Evolutionary conservation across 2,888 invertebrate genomes (phyloP).

Genomic region (Caenorhabditis parvicauda): DNA sequence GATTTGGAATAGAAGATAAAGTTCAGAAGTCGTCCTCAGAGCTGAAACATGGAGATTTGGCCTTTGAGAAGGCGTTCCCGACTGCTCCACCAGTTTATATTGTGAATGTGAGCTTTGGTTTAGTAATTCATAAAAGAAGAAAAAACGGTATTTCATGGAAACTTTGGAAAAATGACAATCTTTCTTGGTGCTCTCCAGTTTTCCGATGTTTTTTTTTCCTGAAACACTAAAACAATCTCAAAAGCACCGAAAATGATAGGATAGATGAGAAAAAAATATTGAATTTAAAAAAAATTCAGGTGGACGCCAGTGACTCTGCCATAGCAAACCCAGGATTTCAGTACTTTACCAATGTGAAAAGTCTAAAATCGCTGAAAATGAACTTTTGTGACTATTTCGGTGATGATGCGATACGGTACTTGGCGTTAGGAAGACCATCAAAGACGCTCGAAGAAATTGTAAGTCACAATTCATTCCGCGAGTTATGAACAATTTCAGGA

Average conservation of each 20-base stretch:
- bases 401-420: slow-evolving; percentile 45
- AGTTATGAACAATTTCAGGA: slow-evolving; percentile 33
- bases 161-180: neutral
- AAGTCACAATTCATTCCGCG: slow-evolving; percentile 1
- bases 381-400: slow-evolving; percentile 61
- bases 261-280: too few species aligned
- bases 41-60: slow-evolving; percentile 14
- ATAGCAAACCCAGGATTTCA: slow-evolving; percentile 56
- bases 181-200: too few species aligned
- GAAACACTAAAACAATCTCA: too few species aligned
- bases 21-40: neutral
- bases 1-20: too few species aligned
- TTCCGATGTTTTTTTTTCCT: too few species aligned
- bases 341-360: slow-evolving; percentile 48
- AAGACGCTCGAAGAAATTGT: slow-evolving; percentile 48
- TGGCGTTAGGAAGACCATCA: slow-evolving; percentile 47
- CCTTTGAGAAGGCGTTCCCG: slow-evolving; percentile 35
- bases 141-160: neutral
- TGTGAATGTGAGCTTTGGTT: slow-evolving; percentile 21
- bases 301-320: slow-evolving; percentile 59
- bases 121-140: slow-evolving; percentile 1
- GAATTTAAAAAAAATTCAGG: too few species aligned
- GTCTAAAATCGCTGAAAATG: slow-evolving; percentile 41
- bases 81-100: slow-evolving; percentile 43
- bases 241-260: too few species aligned